Evolutionary conservation across 1,140 invertebrate species (phyloP), one percentile per base, ranked within the genome.

Genomic region (Drosophila pallidifrons): DNA sequence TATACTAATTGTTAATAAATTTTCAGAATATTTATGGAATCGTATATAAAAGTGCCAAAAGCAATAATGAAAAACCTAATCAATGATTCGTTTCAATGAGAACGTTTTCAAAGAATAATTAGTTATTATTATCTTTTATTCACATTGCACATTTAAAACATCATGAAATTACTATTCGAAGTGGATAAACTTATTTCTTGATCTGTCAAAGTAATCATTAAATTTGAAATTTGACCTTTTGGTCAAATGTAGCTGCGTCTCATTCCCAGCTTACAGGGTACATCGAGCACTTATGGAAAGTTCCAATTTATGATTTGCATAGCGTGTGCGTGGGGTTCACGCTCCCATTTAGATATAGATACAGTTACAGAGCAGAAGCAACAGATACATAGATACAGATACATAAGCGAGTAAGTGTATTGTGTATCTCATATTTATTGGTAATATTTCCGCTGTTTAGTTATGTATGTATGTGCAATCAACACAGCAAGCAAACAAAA

Each of bases 391-490:
- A 55, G 4, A 49, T 58, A 38, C 25, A 41, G 38, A 47, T 57
- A 28, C 25, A 64, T 54, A 59, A 5, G 15, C 30, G 66, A 51
- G 43, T 49, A 20, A 13, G 49, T 61, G 35, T 52, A 63, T 64
- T 61, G 35, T 52, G 58, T 64, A 70, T 64, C 45, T 69, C 16
- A 60, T 71, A 71, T 72, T 72, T 66, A 76, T 76, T 66, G 68
- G 45, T 64, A 35, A 76, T 65, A 76, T 76, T 61, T 65, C 74
- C 68, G 74, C 68, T 66, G 46, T 55, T 71, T 65, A 58, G 20
- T 59, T 71, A 54, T 65, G 60, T 54, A 54, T 65, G 60, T 54
- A 64, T 59, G 73, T 51, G 55, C 59, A 75, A 75, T 64, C 59
- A 64, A 32, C 45, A 32, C 45, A 28, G 49, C 35, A 64, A 49